phyloP scores from a whole-genome alignment of 2,888 invertebrate species.

The Aleiodes alternator region DNA sequence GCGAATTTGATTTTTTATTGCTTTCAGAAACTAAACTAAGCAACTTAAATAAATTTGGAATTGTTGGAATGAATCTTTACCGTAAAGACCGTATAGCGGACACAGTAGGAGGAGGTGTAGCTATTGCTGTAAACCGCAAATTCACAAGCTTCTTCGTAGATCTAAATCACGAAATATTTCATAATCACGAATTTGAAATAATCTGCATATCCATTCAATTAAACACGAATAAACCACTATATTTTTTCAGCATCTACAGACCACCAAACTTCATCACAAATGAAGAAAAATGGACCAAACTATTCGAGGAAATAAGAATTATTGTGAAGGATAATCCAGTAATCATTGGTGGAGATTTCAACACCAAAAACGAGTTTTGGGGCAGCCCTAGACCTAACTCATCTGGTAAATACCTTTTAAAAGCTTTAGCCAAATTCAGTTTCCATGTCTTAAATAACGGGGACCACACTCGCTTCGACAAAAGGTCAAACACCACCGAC shows the following conservation, averaged over 20 bases:
- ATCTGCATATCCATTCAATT: background rate
- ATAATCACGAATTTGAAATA: constrained; percentile 25
- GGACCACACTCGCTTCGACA: constrained; percentile 7
- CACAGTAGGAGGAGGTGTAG: background rate
- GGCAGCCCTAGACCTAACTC: constrained; percentile 13
- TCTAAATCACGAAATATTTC: background rate
- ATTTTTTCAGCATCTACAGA: constrained; percentile 21
- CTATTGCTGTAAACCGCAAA: background rate
- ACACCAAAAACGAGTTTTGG: constrained; percentile 33
- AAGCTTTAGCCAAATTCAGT: constrained; percentile 1
- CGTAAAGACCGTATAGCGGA: background rate
- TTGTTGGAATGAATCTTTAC: background rate
- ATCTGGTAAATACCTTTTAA: constrained; percentile 29
- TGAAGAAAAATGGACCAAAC: constrained; percentile 9
- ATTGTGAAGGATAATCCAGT: constrained; percentile 17
- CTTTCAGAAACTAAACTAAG: constrained; percentile 6
- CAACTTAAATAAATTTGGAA: background rate
- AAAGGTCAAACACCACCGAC: background rate
- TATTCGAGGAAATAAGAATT: constrained; percentile 21
- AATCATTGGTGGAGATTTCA: constrained; percentile 35
- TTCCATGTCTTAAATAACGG: constrained; percentile 34
- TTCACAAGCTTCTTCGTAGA: background rate
- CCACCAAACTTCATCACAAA: background rate
- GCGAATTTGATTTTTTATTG: background rate
- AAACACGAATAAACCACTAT: constrained; percentile 6